Conservation (phyloP, 1,140 invertebrate species). For the Dryas iulia region DNA sequence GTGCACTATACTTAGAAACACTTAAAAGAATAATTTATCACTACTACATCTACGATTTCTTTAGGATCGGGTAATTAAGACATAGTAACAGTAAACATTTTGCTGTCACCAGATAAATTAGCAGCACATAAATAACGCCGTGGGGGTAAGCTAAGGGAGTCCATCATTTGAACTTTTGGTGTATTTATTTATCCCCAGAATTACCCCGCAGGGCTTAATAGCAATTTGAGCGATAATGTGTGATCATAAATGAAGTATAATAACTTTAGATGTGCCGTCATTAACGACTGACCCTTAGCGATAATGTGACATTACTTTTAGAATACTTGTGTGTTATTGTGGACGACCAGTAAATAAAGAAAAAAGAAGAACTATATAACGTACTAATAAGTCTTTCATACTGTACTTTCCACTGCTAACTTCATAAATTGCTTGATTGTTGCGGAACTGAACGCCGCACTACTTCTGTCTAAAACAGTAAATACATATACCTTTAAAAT, state of each 20-base stretch:
- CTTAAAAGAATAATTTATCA: too few relatives aligned
- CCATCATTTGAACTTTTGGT: slow-evolving; percentile 47
- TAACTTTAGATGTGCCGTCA: slow-evolving; percentile 66
- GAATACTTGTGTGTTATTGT: background rate
- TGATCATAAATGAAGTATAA: slow-evolving; percentile 76
- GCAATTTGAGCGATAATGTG: slow-evolving; percentile 69
- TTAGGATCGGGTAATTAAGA: background rate
- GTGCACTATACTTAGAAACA: too few relatives aligned
- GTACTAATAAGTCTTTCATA: too few relatives aligned
- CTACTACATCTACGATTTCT: background rate
- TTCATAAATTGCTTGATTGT: too few relatives aligned
- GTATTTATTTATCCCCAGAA: slow-evolving; percentile 53
- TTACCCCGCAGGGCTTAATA: slow-evolving; percentile 53
- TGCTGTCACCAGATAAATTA: slow-evolving; percentile 57
- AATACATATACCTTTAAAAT: too few relatives aligned
- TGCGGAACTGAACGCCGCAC: too few relatives aligned
- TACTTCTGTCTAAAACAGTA: too few relatives aligned
- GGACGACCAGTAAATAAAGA: too few relatives aligned
- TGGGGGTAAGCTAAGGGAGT: slow-evolving; percentile 40
- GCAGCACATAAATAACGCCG: slow-evolving; percentile 54
- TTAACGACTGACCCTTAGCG: slow-evolving; percentile 55
- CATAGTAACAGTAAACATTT: slow-evolving; percentile 56
- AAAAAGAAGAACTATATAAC: too few relatives aligned
- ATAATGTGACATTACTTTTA: slow-evolving; percentile 21
- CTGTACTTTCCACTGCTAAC: too few relatives aligned